These are phyloP conservation scores for Lathamus discolor DNA, from an alignment of 2,113 vertebrate species.

Conservation along the genomic window DNA sequence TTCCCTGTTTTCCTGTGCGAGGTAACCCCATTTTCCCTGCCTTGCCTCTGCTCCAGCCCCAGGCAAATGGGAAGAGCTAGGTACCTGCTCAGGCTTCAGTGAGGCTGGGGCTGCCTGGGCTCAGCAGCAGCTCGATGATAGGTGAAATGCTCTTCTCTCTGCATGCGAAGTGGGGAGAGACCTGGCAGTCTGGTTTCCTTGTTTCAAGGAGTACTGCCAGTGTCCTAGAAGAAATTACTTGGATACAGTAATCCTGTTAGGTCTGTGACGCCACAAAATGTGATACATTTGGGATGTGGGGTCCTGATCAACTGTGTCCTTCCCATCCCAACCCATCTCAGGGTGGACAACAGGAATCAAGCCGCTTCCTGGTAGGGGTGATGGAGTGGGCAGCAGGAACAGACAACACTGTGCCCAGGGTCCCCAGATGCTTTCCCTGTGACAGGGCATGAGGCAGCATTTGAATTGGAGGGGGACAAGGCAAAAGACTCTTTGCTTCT, in stretches of 20 bases:
- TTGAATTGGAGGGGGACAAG: background rate
- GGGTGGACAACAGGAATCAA: background rate
- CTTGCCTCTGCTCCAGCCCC: background rate
- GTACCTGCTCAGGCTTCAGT: background rate
- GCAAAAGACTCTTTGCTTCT: background rate
- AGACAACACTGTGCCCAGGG: accelerated
- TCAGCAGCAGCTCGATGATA: background rate
- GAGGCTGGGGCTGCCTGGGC: background rate
- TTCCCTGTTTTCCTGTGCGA: background rate
- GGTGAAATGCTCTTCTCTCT: background rate
- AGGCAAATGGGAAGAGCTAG: background rate
- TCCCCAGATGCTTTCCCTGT: background rate
- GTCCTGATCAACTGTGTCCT: background rate
- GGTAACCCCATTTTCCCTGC: background rate
- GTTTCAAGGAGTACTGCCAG: background rate
- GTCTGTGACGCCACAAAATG: background rate
- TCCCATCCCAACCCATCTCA: background rate
- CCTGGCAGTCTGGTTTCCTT: background rate
- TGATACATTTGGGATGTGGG: background rate
- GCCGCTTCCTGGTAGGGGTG: background rate
- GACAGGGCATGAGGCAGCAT: background rate
- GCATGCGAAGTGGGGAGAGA: background rate
- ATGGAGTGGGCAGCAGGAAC: background rate
- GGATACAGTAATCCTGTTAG: background rate
- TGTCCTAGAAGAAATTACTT: background rate